These are phyloP conservation scores for Corvus moneduloides DNA, from an alignment of 2,113 vertebrate genomes.

Conservation along the genomic window DNA sequence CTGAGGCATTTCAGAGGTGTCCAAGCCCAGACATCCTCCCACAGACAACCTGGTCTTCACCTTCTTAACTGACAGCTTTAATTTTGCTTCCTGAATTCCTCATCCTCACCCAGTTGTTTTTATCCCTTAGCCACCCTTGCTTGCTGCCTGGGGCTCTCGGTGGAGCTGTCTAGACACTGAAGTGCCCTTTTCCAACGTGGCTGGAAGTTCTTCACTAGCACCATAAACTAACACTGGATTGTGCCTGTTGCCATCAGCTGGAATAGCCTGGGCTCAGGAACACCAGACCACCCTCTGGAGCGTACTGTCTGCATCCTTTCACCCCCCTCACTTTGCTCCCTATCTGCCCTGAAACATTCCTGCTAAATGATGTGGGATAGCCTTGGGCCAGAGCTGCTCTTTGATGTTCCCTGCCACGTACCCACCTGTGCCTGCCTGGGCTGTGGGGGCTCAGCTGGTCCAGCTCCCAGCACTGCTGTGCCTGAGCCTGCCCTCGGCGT, in stretches of 20 bases:
- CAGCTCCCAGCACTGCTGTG: neutral
- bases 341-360: neutral
- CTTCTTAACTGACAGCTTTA: constrained; percentile 9
- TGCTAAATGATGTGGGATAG: neutral
- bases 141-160: neutral
- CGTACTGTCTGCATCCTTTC: neutral
- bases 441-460: neutral
- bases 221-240: neutral
- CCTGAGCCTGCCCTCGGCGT: neutral
- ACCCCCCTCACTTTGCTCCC: neutral
- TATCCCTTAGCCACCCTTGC: neutral
- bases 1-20: constrained; percentile 6
- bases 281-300: neutral
- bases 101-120: neutral
- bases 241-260: neutral
- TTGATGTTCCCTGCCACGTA: neutral
- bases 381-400: neutral
- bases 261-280: neutral
- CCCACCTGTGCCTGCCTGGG: neutral
- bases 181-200: neutral
- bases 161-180: neutral
- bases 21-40: neutral
- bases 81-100: constrained; percentile 12
- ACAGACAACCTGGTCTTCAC: neutral
- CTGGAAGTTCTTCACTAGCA: neutral